Percentiles rank a stretch among this genome's conserved stretches.
Evolutionary conservation across 2,797 vertebrate species (phyloP).

Genomic region (Lycodopsis pacificus): DNA sequence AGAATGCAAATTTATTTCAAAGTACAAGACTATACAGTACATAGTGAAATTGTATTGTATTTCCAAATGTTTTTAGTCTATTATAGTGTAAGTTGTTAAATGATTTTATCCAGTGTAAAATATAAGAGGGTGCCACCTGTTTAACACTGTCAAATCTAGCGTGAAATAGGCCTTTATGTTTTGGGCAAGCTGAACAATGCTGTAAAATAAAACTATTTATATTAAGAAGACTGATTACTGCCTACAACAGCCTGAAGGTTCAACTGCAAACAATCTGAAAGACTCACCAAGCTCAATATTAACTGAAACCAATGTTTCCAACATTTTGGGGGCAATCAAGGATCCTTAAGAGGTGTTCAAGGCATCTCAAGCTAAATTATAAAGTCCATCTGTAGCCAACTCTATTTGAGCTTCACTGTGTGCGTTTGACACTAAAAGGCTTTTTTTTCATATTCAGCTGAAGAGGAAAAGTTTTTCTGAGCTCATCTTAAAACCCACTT

Average conservation of each 20-base stretch:
- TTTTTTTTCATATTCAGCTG: background rate
- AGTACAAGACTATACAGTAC: slow-evolving; percentile 80
- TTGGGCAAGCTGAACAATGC: slow-evolving; percentile 89
- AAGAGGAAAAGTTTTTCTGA: background rate
- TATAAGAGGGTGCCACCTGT: slow-evolving; percentile 78
- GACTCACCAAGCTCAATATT: background rate
- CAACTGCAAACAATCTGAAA: background rate
- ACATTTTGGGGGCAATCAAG: background rate
- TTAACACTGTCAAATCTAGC: slow-evolving; percentile 81
- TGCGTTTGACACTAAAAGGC: background rate
- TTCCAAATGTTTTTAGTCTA: slow-evolving; percentile 84
- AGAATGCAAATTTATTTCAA: slow-evolving; percentile 80
- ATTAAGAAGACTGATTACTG: slow-evolving; percentile 80
- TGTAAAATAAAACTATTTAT: slow-evolving; percentile 95
- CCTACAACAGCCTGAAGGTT: slow-evolving; percentile 28
- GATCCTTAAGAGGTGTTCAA: background rate
- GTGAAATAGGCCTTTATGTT: slow-evolving; percentile 82
- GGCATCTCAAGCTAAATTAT: background rate
- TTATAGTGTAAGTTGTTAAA: slow-evolving; percentile 84
- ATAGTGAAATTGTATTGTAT: slow-evolving; percentile 84
- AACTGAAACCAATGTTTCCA: background rate
- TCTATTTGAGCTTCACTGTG: background rate
- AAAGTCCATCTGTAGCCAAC: background rate
- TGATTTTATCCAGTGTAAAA: slow-evolving; percentile 79
- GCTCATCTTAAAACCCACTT: background rate